A percentile compares a stretch with the other conserved stretches of the same genome.
These are phyloP conservation scores for Mallotus villosus DNA, from an alignment of 2,797 vertebrate species.

Conservation along the genomic window DNA sequence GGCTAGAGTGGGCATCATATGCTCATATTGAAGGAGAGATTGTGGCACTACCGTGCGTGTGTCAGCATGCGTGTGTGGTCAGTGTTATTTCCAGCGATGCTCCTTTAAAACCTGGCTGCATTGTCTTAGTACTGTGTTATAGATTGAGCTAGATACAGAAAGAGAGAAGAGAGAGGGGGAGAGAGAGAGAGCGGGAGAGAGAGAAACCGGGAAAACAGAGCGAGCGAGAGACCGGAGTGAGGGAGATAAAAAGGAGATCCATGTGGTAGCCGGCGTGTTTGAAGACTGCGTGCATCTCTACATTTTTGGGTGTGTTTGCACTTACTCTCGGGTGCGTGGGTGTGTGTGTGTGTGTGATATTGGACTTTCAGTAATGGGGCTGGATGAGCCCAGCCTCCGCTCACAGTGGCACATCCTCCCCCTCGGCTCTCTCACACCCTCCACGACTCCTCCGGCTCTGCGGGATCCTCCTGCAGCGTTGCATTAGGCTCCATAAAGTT, in stretches of 20 bases:
- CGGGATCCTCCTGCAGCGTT: conserved; percentile 66
- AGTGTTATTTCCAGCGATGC: conserved; percentile 30
- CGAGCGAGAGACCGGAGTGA: conserved; percentile 24
- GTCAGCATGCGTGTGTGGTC: conserved; percentile 7
- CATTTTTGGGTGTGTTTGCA: conserved; percentile 39
- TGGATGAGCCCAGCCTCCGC: conserved; percentile 59
- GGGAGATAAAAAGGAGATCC: background rate
- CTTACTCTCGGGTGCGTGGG: background rate
- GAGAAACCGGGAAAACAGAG: background rate
- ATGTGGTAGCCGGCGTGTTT: conserved; percentile 38
- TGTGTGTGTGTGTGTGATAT: conserved; percentile 27
- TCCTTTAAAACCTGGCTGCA: conserved; percentile 37
- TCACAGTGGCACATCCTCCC: conserved; percentile 62
- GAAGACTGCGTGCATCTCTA: conserved; percentile 51
- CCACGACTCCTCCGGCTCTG: conserved; percentile 59
- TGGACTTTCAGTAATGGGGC: conserved; percentile 53
- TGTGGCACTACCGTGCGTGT: conserved; percentile 43
- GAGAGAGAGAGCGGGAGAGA: background rate
- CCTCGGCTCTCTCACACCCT: conserved; percentile 66
- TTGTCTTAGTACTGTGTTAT: conserved; percentile 3
- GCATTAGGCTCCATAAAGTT: conserved; percentile 80
- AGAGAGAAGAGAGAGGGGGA: background rate
- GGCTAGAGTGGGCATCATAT: conserved; percentile 65
- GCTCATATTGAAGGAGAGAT: conserved; percentile 61
- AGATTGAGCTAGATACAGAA: background rate